phyloP scores from a whole-genome alignment of 2,113 vertebrate species.

The Chitala chitala region DNA sequence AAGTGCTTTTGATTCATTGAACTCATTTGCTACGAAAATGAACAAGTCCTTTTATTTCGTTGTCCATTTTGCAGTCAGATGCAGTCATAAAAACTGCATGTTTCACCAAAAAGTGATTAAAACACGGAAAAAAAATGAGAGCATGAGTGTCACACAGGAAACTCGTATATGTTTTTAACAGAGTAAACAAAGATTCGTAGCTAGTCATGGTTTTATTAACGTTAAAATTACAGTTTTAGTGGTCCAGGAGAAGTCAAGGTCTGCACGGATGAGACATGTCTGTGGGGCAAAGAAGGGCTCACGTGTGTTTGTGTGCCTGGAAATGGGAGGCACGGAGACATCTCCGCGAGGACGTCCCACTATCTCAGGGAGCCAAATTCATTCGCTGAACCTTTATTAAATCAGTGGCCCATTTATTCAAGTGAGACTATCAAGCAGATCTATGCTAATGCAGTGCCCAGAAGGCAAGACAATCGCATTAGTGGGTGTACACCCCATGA shows the following conservation, averaged over 20 bases:
- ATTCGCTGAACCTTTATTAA: conserved; percentile 54
- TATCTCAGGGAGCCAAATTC: conserved; percentile 38
- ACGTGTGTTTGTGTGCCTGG: no score
- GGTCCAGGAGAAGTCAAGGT: neutral
- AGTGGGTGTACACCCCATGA: conserved; percentile 55
- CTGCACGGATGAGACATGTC: neutral
- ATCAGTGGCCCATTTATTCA: conserved; percentile 51
- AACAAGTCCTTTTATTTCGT: no score
- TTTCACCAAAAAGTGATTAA: no score
- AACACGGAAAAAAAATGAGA: neutral
- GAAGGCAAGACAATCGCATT: conserved; percentile 64
- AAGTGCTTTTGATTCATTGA: no score
- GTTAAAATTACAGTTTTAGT: neutral
- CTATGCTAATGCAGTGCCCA: conserved; percentile 58
- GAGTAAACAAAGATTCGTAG: neutral
- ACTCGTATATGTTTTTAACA: neutral
- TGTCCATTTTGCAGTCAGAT: no score
- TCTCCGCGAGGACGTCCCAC: conserved; percentile 47
- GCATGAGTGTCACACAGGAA: neutral
- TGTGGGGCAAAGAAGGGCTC: no score
- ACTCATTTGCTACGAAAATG: no score
- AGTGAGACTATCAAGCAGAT: conserved; percentile 63
- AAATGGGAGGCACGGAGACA: no score
- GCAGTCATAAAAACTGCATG: no score
- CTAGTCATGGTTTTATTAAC: no score